phyloP scores from a whole-genome alignment of 1,140 invertebrate species.

The Arctopsyche grandis region DNA sequence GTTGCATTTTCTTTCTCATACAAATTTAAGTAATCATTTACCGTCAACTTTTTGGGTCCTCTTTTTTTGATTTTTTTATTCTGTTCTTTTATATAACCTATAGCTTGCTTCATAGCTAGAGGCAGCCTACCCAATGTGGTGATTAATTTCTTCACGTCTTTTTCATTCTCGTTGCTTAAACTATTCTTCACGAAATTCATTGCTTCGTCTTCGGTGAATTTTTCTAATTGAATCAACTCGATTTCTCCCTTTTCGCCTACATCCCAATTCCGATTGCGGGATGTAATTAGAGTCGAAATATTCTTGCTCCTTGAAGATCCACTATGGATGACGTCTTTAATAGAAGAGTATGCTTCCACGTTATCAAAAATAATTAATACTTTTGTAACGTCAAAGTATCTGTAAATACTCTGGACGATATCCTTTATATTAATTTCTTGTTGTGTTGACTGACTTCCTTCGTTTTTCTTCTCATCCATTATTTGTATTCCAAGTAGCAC shows the following conservation, averaged over 20 bases:
- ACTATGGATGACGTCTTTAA: background rate
- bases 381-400: background rate
- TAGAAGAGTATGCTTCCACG: background rate
- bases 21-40: background rate
- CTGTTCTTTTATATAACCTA: background rate
- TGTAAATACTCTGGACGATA: background rate
- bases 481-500: background rate
- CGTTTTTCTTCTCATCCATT: background rate
- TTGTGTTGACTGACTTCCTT: background rate
- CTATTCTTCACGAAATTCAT: background rate
- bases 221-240: background rate
- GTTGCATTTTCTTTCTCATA: background rate
- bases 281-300: background rate
- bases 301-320: background rate
- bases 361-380: background rate
- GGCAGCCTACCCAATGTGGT: background rate
- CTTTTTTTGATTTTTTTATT: background rate
- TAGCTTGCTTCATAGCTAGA: background rate
- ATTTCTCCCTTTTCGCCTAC: background rate
- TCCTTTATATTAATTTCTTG: background rate
- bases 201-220: background rate
- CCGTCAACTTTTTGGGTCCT: background rate
- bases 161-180: background rate
- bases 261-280: background rate
- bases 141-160: background rate